These are phyloP conservation scores for Speoplatyrhinus poulsoni DNA, from an alignment of 2,113 vertebrate species.

Conservation along the genomic window DNA sequence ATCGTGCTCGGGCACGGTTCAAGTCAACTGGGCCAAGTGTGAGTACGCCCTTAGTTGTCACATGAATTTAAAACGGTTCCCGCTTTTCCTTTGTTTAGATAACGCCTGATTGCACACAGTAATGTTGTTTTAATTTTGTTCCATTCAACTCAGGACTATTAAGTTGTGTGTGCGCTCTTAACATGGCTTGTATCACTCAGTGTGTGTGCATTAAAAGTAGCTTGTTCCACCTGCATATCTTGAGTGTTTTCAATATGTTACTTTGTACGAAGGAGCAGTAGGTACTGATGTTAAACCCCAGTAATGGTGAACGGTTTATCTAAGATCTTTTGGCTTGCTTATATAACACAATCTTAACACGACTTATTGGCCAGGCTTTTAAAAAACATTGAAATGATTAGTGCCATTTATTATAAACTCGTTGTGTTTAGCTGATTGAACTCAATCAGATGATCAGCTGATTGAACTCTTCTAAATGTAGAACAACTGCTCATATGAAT, in stretches of 20 bases:
- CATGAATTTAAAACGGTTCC: not conserved
- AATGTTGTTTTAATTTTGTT: constrained; percentile 30
- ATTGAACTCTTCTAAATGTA: too few relatives aligned
- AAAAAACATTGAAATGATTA: too few relatives aligned
- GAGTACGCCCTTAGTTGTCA: too few relatives aligned
- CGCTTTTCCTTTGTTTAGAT: not conserved
- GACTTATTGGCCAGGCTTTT: too few relatives aligned
- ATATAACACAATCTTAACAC: too few relatives aligned
- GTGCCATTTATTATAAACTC: too few relatives aligned
- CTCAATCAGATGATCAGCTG: too few relatives aligned
- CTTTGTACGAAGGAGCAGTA: not conserved
- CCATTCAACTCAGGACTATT: constrained; percentile 20
- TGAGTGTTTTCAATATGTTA: not conserved
- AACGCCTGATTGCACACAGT: not conserved
- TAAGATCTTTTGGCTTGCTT: not conserved
- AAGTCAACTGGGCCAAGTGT: not conserved
- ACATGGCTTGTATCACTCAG: constrained; percentile 28
- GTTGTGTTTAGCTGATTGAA: too few relatives aligned
- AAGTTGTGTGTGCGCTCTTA: not conserved
- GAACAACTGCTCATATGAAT: too few relatives aligned
- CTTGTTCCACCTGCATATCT: not conserved
- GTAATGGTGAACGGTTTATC: not conserved
- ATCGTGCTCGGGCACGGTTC: too few relatives aligned
- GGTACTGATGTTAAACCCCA: not conserved
- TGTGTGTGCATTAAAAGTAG: not conserved